Conservation (phyloP, 1,140 invertebrate genomes). For the Hylyphantes graminicola region DNA sequence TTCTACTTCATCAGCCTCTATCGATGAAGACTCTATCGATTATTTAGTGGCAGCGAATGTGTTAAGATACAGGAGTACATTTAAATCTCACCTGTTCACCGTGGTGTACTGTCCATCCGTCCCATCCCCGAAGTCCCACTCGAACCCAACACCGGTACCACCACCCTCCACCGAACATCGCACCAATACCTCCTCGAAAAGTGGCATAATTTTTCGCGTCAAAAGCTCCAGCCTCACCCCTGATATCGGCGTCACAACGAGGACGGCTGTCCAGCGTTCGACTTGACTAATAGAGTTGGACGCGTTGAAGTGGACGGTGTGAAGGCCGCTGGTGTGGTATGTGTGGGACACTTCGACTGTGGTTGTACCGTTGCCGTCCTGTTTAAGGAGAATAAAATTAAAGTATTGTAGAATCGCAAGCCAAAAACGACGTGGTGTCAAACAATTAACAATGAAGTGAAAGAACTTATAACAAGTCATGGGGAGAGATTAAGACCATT, state of each 20-base stretch:
- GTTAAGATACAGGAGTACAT: too few relatives aligned
- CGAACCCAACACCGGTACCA: conserved; percentile 39
- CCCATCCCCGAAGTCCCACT: conserved; percentile 57
- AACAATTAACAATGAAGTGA: too few relatives aligned
- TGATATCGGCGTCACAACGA: conserved; percentile 15
- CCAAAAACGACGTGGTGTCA: too few relatives aligned
- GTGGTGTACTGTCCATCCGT: conserved; percentile 46
- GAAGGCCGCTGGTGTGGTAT: conserved; percentile 2
- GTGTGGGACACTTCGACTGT: background rate
- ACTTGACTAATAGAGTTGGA: conserved; percentile 21
- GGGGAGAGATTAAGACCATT: too few relatives aligned
- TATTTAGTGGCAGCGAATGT: too few relatives aligned
- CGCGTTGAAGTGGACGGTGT: conserved; percentile 40
- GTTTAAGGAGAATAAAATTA: background rate
- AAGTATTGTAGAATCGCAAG: background rate
- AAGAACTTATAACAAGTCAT: too few relatives aligned
- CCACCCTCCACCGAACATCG: conserved; percentile 4
- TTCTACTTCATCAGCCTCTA: too few relatives aligned
- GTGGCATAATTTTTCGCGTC: conserved; percentile 10
- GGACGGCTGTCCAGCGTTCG: background rate
- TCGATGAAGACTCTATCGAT: too few relatives aligned
- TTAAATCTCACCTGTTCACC: conserved; percentile 51
- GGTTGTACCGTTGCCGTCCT: background rate
- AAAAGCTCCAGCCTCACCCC: conserved; percentile 22
- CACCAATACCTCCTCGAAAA: conserved; percentile 45